Evolutionary conservation across 2,888 invertebrate species (phyloP), one percentile per base, ranked within the genome.

Genomic region (Polylopha cassiicola): DNA sequence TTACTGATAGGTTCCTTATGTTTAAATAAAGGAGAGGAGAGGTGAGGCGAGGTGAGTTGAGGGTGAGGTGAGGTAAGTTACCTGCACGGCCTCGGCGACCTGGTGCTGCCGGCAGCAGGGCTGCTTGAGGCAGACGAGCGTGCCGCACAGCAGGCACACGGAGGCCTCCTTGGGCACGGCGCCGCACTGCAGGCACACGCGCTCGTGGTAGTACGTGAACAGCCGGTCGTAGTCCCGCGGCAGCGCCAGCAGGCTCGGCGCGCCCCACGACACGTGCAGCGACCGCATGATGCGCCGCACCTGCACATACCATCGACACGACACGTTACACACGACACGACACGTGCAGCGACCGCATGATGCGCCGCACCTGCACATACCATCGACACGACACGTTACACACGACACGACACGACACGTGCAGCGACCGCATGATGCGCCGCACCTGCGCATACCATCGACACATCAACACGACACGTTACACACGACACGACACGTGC

Each of bases 61-160:
- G n/a, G n/a, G 11, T 6, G 9, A n/a, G 24, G n/a, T 21, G 14
- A 7, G 7, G n/a, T 4, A 3, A 10, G 10, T 6, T 28, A 71
- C 75, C 70, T 74, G 89, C 31, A 95, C 95, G 46, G 95, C 95
- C 85, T 97, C 97, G 62, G 91, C 94, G 46, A 93, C 89, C 55
- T 92, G 92, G 57, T 91, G 90, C 61, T 91, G 91, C 43, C 94
- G 91, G 73, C 95, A 96, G 79, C 96, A 96, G 55, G 89, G 89
- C 75, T 95, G 94, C 79, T 93, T 94, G 59, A 97, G 89, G 74
- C 98, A 98, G 36, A 98, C 94, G 55, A 97, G 92, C 34, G 94
- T 92, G 49, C 97, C 97, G 80, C 98, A 98, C 43, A 97, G 85
- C 56, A 98, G 89, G 74, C 98, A 98, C 51, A 98, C 91, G 54